phyloP scores from a whole-genome alignment of 2,113 vertebrate species.

The Montifringilla adamsi region DNA sequence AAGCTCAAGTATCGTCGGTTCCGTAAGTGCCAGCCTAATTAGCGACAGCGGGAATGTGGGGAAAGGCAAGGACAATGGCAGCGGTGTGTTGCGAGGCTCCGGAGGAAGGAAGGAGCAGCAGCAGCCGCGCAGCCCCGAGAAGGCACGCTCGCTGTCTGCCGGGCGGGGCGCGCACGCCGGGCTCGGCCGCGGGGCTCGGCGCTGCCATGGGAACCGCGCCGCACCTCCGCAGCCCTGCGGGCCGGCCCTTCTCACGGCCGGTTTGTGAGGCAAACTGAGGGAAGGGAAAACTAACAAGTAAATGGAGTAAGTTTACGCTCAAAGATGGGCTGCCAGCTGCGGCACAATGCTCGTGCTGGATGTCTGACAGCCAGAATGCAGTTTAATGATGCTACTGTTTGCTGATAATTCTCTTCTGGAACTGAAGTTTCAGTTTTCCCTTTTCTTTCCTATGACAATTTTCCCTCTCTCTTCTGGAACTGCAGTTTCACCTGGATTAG shows the following conservation, averaged over 20 bases:
- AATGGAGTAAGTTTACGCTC: neutral
- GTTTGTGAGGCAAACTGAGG: neutral
- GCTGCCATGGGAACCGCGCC: conserved; percentile 25
- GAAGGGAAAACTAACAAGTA: neutral
- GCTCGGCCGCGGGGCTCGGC: neutral
- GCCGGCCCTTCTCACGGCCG: neutral
- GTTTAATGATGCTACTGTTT: neutral
- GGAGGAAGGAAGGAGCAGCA: neutral
- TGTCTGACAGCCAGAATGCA: neutral
- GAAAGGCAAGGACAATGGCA: neutral
- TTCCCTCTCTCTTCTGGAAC: neutral
- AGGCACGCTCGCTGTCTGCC: neutral
- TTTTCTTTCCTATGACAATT: no score
- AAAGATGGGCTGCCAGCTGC: neutral
- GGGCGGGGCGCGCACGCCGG: neutral
- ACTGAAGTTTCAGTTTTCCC: neutral
- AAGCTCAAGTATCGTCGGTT: neutral
- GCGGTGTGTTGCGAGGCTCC: neutral
- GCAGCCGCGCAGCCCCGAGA: neutral
- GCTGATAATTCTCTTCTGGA: neutral
- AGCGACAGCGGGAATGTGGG: neutral
- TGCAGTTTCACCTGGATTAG: neutral
- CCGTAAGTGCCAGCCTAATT: neutral
- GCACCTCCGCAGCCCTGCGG: neutral
- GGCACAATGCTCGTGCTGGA: neutral